Conservation (phyloP, 2,797 vertebrate genomes). For the Carcharodon carcharias region DNA sequence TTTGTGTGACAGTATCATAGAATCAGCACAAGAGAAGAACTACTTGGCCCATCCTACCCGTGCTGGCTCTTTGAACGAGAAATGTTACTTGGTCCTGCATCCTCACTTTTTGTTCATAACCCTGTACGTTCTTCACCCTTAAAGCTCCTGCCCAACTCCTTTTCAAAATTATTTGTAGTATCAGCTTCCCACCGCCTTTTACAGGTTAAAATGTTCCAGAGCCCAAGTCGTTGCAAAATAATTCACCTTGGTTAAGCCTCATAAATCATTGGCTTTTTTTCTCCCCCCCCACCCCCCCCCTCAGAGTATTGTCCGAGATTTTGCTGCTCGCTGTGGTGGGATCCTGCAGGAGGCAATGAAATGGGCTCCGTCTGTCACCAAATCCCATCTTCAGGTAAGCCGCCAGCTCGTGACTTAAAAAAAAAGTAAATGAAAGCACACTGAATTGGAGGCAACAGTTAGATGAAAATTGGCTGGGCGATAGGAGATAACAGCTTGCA, state of each 20-base stretch:
- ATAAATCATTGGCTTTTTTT: background rate
- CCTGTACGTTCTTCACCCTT: background rate
- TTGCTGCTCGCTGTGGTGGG: constrained; percentile 94
- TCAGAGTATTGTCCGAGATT: constrained; percentile 96
- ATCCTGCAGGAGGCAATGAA: constrained; percentile 99
- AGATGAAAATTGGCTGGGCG: background rate
- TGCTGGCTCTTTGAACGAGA: background rate
- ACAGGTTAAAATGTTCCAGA: background rate
- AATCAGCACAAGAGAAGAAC: background rate
- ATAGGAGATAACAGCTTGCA: background rate
- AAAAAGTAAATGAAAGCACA: background rate
- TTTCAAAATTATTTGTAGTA: background rate
- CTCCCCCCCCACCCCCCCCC: background rate
- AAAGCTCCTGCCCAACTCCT: background rate
- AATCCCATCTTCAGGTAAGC: constrained; percentile 89
- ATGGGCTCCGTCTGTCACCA: constrained; percentile 96
- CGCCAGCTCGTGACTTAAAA: background rate
- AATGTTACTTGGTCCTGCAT: too few relatives aligned
- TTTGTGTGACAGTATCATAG: constrained; percentile 48
- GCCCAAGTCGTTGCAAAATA: background rate
- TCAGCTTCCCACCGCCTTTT: background rate
- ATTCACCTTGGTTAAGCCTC: background rate
- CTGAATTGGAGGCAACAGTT: background rate
- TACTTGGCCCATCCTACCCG: too few relatives aligned
- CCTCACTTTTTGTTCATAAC: background rate